Conservation (phyloP, 2,888 invertebrate species). For the Drosophila niveifrons region DNA sequence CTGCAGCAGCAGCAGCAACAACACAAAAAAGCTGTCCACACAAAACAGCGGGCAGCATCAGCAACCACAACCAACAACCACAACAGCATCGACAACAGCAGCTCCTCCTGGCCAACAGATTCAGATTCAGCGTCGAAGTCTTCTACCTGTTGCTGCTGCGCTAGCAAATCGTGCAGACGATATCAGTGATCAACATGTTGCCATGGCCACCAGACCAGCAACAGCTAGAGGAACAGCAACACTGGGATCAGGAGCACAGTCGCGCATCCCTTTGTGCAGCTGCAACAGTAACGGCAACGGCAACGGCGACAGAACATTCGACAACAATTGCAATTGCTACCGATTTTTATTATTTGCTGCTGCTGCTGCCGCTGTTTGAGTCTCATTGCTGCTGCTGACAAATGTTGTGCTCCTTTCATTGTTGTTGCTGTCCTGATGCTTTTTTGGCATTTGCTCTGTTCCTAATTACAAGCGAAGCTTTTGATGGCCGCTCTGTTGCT, state of each 20-base stretch:
- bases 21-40: slow-evolving; percentile 63
- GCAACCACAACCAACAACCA: neutral
- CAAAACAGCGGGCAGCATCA: slow-evolving; percentile 55
- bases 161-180: slow-evolving; percentile 74
- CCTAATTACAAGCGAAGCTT: slow-evolving; percentile 71
- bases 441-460: slow-evolving; percentile 59
- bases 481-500: slow-evolving; percentile 64
- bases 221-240: slow-evolving; percentile 17
- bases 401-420: slow-evolving; percentile 48
- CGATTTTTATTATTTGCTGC: slow-evolving; percentile 75
- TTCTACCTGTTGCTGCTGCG: slow-evolving; percentile 69
- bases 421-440: slow-evolving; percentile 36
- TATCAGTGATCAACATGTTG: slow-evolving; percentile 78
- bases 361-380: slow-evolving; percentile 46
- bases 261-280: neutral
- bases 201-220: slow-evolving; percentile 53
- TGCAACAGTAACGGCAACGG: slow-evolving; percentile 20
- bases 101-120: slow-evolving; percentile 35
- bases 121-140: neutral
- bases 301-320: slow-evolving; percentile 52
- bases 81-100: slow-evolving; percentile 35
- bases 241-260: neutral
- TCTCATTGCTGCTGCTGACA: slow-evolving; percentile 47
- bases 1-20: slow-evolving; percentile 35
- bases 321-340: slow-evolving; percentile 81